Evolutionary conservation across 1,140 invertebrate species (phyloP).

Genomic region (Drosophila leontia): DNA sequence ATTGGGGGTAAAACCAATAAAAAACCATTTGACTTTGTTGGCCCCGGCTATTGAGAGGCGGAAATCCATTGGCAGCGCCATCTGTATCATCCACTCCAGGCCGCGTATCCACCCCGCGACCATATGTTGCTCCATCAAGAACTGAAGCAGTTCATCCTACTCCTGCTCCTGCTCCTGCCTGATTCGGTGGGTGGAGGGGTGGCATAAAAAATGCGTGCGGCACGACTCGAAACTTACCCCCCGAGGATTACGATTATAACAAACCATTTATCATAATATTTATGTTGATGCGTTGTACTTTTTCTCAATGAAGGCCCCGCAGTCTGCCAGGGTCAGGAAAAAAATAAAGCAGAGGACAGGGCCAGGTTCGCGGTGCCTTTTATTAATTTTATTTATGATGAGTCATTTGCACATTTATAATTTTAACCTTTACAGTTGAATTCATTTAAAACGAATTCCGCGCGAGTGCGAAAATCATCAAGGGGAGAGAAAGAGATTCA

Average conservation of each 20-base stretch:
- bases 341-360: conserved; percentile 23
- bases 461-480: conserved; percentile 33
- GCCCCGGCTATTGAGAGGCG: conserved; percentile 65
- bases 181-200: conserved; percentile 25
- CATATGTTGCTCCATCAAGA: conserved; percentile 78
- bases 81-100: conserved; percentile 71
- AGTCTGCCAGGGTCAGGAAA: conserved; percentile 35
- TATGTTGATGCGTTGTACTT: conserved; percentile 84
- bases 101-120: conserved; percentile 63
- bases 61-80: conserved; percentile 73
- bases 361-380: conserved; percentile 65
- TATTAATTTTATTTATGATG: conserved; percentile 85
- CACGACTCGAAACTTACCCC: conserved; percentile 83
- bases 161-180: conserved; percentile 33
- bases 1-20: conserved; percentile 62
- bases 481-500: conserved; percentile 23
- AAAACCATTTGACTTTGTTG: conserved; percentile 64
- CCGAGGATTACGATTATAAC: conserved; percentile 84
- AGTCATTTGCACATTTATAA: conserved; percentile 85
- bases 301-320: conserved; percentile 81
- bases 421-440: conserved; percentile 85
- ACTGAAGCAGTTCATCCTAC: conserved; percentile 55
- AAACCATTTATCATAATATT: conserved; percentile 85
- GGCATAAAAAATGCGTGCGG: conserved; percentile 79
- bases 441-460: conserved; percentile 76